Evolutionary conservation across 2,113 vertebrate genomes (phyloP), one percentile per base, ranked within the genome.

Genomic region (Collichthys lucidus): DNA sequence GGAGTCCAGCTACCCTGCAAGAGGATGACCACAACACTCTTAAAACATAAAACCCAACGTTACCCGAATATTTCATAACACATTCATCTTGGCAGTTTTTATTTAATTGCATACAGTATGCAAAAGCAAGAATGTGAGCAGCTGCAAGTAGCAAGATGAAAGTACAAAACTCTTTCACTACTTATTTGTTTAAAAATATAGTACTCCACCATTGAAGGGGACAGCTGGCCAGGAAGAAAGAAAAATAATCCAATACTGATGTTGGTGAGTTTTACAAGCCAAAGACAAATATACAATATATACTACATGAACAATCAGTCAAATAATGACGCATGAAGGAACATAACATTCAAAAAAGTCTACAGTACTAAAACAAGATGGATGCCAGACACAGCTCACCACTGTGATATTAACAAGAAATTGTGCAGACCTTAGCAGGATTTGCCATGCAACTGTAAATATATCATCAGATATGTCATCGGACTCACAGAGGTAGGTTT

Each of bases 1-100:
- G 26, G 31, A 47, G 96, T 96, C 98, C 97, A 99, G 0, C 74
- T 71, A n/a, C 90, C 96, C 98, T 96, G 89, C 61, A 82, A 80
- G 79, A 74, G 14, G 72, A 0, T 80, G 60, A 60, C 17, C 7
- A 61, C 10, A 50, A 44, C 8, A 12, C 2, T 44, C 16, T 15
- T 40, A 46, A 46, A 35, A 35, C 9, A 47, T 17, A 14, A 50
- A 74, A 57, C 1, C 10, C 6, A 20, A 55, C 22, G 3, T 10
- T 4, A 55, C 62, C 19, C 29, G 5, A 61, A 16, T 29, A 52
- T 42, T 53, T 24, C 14, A 20, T 29, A 53, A 14, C 11, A 31
- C 52, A 72, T 24, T 31, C 22, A 50, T 20, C n/a, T 35, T 19
- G 16, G 47, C 72, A 15, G 17, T 56, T 55, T 76, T 1, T 19